These are phyloP conservation scores for Chloroclysta siterata DNA, from an alignment of 2,888 invertebrate genomes.

Conservation along the genomic window DNA sequence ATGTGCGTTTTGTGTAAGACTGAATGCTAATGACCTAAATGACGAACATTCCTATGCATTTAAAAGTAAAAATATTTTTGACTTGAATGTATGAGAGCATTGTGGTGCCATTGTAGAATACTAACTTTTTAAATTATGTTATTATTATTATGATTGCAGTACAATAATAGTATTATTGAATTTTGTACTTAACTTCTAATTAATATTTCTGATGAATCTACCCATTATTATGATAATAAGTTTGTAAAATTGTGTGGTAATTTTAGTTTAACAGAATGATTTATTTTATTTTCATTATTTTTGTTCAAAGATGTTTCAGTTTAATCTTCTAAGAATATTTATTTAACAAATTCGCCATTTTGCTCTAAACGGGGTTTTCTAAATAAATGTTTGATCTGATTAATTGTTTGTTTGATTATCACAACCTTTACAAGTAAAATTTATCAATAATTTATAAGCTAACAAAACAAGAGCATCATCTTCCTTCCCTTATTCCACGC, in stretches of 20 bases:
- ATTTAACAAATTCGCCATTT: background rate
- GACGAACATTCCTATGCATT: conserved; percentile 9
- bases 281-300: background rate
- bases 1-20: conserved; percentile 1
- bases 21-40: conserved; percentile 5
- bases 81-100: conserved; percentile 3
- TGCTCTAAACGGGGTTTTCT: conserved; percentile 6
- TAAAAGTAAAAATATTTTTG: conserved; percentile 7
- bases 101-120: conserved; percentile 15
- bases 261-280: conserved; percentile 4
- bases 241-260: background rate
- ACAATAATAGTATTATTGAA: conserved; percentile 3
- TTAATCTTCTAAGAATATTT: too few relatives aligned
- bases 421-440: too few relatives aligned
- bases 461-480: too few relatives aligned
- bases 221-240: background rate
- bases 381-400: conserved; percentile 46
- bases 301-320: background rate
- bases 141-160: background rate
- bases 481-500: too few relatives aligned
- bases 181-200: conserved; percentile 11
- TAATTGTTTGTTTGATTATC: conserved; percentile 2
- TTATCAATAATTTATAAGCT: too few relatives aligned
- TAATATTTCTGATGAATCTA: background rate
- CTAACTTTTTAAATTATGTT: background rate